These are phyloP conservation scores for Acholoe squamosa DNA, from an alignment of 2,888 invertebrate species.

Conservation along the genomic window DNA sequence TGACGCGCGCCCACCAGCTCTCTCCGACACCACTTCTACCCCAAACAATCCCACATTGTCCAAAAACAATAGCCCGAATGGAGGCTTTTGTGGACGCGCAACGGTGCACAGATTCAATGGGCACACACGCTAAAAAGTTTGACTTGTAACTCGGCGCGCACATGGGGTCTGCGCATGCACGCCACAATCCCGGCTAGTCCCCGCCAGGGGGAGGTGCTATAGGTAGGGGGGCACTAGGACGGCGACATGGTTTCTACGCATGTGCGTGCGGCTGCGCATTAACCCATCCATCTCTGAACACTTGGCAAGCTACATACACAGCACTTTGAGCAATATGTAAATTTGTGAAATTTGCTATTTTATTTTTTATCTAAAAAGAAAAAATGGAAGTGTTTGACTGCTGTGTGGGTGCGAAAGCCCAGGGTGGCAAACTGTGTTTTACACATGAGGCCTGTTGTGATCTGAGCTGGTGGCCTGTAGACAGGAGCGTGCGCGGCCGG, in stretches of 20 bases:
- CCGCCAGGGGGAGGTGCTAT: background rate
- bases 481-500: background rate
- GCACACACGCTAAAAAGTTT: conserved; percentile 57
- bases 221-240: background rate
- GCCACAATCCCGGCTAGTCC: conserved; percentile 32
- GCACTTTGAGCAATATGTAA: conserved; percentile 6
- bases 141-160: conserved; percentile 60
- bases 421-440: background rate
- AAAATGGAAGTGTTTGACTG: background rate
- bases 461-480: background rate
- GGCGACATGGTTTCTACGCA: background rate
- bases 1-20: conserved; percentile 9
- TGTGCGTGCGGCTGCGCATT: background rate
- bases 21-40: background rate
- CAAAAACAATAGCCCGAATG: conserved; percentile 23
- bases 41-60: conserved; percentile 7
- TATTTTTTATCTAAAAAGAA: background rate
- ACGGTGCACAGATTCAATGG: conserved; percentile 54
- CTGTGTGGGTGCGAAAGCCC: background rate
- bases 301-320: background rate
- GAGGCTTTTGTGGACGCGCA: background rate
- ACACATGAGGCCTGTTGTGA: background rate
- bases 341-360: background rate
- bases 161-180: conserved; percentile 51
- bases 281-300: background rate